Evolutionary conservation across 1,140 invertebrate species (phyloP), one percentile per base, ranked within the genome.

Genomic region (Andrena cerasifolii): DNA sequence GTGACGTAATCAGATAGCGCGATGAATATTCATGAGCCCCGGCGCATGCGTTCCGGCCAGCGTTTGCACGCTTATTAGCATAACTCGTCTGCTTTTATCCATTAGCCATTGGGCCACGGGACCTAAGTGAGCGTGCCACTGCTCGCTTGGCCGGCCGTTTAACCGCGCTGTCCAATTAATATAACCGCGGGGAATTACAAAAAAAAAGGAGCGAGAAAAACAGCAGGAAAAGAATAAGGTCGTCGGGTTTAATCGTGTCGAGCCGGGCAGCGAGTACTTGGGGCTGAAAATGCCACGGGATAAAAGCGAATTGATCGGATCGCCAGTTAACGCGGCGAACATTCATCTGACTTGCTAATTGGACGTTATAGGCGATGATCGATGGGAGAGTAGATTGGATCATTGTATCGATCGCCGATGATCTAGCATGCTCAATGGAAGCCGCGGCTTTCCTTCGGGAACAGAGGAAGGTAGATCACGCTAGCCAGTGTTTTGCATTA

Each of bases 71-170:
- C 83, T 85, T 83, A 89, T 90, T 90, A 90, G 87, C 89, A 90
- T 90, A 90, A 90, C 89, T 89, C 82, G 89, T 89, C 87, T 79
- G 81, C 79, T 83, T n/a, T 89, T 87, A 85, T 84, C 85, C 87
- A 88, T 87, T 79, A 85, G 85, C 82, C 84, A 86, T 88, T 87
- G 86, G 82, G 70, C 61, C 82, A 68, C 49, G 47, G 26, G 12
- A 31, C 66, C 47, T 73, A 80, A 65, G 73, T 63, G 70, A 79
- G 49, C 53, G 67, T 66, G 68, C 73, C 80, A 70, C 78, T 73
- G 58, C 47, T 65, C 75, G 74, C 53, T 78, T 66, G 59, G 36
- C 58, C 47, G n/a, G 62, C 51, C 58, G 53, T 65, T 79, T 84
- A 79, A 75, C 63, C 56, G 51, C 75, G 71, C 21, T 56, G 59